Evolutionary conservation across 1,140 invertebrate species (phyloP), one percentile per base, ranked within the genome.

Genomic region (Papilio polytes): DNA sequence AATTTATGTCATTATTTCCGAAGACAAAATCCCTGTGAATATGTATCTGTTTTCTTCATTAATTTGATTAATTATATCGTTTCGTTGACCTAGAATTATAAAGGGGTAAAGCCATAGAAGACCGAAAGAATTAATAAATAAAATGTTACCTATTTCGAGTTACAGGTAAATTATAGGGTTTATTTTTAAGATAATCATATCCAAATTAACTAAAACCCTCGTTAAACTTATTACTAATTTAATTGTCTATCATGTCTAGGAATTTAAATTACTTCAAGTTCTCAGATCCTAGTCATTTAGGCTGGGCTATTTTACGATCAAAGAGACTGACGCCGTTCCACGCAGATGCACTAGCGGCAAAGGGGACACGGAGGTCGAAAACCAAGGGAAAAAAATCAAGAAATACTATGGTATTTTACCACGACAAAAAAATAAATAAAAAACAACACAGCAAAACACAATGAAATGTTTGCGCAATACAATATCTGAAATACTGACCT

Each of bases 231-330:
- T 1, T 59, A 9, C 56, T 59, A 9, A 22, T 59, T 59, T 59
- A 7, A 22, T 20, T 26, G 59, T 63, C 53, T n/a, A 4, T 63
- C 20, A 26, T 63, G 59, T 26, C 22, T 63, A 63, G 22, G 22
- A 26, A 26, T 63, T 22, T 63, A 10, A 26, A 26, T 63, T 31
- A 26, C 1, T 63, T 26, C 2, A 63, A 63, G 22, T 63, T 7
- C 22, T 26, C 6, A 63, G 59, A 26, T 63, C 20, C 59, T 63
- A 63, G 22, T 63, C 59, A 63, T 63, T n/a, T 63, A 63, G 59
- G 9, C 59, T 63, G 59, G 10, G 22, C 22, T 63, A 31, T 63
- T 63, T 63, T 26, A 63, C 59, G 9, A 63, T 63, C 59, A 63
- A 63, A 63, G 59, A 63, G 22, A 63, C 22, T 10, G 22, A 26